Base-by-base conservation (phyloP, 1,140 invertebrate species). In the Rhynchophorus ferrugineus region DNA sequence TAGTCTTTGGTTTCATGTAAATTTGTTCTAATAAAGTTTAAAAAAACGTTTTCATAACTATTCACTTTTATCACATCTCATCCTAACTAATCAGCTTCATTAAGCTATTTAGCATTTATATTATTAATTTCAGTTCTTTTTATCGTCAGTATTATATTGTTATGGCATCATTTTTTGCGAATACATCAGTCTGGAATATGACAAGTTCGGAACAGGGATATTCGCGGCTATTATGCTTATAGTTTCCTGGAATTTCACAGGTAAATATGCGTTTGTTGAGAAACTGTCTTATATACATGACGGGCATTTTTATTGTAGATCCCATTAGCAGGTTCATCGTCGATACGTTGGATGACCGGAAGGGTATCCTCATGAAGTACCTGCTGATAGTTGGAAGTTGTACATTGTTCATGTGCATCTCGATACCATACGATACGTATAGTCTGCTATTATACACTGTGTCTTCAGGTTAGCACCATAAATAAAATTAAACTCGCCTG, bases 111-210 rank as follows among this genome's bases (percentile, higher is more conserved):
- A n/a, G n/a, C n/a, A n/a, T n/a, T n/a, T n/a, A n/a, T n/a, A n/a
- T n/a, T n/a, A n/a, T n/a, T n/a, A n/a, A n/a, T 57, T 56, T 41
- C 37, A 61, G 60, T 60, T 61, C 51, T 49, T 61, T 11, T n/a
- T 60, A 3, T 54, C 60, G 3, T 57, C 58, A 6, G 7, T 56
- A 22, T 37, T 57, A 5, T 43, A 56, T 18, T 61, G 60, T 46
- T 61, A 61, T 50, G 60, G 57, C 11, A 56, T 59, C 11, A 43
- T 60, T 16, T 49, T 61, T 17, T 53, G 49, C 3, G 51, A 61
- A 45, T 57, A 54, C 29, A 36, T 60, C 22, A 21, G 39, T 8
- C 9, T 17, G 7, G 52, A 45, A 11, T 18, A 22, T 16, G 53
- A 55, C 34, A 47, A 49, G 9, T 48, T 52, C 45, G 43, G 41